These are phyloP conservation scores for Zalophus californianus DNA, from an alignment of 2,797 vertebrate species.

Conservation along the genomic window DNA sequence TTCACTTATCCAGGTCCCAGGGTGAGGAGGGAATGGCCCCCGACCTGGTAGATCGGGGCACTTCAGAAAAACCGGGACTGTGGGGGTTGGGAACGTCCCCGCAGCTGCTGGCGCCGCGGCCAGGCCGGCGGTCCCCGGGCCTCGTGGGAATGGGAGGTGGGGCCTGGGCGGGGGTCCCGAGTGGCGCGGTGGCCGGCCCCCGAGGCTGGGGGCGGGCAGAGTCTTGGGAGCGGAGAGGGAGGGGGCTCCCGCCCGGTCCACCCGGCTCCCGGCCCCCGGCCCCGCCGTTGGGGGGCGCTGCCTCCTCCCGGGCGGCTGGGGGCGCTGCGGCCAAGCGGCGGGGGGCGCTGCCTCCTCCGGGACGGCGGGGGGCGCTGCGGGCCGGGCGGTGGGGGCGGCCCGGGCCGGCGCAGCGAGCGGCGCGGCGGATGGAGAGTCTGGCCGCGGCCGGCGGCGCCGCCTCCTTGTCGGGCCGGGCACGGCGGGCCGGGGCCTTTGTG, in stretches of 20 bases:
- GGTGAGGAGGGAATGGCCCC: not conserved
- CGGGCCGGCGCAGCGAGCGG: conserved; percentile 77
- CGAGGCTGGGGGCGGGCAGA: not conserved
- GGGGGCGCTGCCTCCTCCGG: conserved; percentile 84
- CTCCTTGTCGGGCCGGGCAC: conserved; percentile 82
- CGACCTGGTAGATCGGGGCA: accelerated
- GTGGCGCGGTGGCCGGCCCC: too few relatives aligned
- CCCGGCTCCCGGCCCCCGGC: not conserved
- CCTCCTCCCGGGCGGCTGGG: conserved; percentile 57
- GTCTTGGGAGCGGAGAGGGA: not conserved
- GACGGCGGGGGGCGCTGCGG: conserved; percentile 84
- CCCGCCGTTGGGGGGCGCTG: conserved; percentile 72
- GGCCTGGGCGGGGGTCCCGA: too few relatives aligned
- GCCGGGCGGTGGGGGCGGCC: conserved; percentile 74
- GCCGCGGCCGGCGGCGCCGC: conserved; percentile 82
- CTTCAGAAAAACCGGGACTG: not conserved
- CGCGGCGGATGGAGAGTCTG: conserved; percentile 84
- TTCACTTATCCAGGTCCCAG: not conserved
- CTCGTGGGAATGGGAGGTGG: too few relatives aligned
- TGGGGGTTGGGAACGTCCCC: not conserved
- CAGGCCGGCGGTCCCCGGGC: not conserved
- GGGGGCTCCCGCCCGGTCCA: not conserved
- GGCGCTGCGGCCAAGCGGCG: conserved; percentile 67
- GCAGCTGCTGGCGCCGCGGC: not conserved
- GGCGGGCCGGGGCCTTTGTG: conserved; percentile 87